Conservation (phyloP, 2,797 vertebrate genomes). For the Diceros bicornis region DNA sequence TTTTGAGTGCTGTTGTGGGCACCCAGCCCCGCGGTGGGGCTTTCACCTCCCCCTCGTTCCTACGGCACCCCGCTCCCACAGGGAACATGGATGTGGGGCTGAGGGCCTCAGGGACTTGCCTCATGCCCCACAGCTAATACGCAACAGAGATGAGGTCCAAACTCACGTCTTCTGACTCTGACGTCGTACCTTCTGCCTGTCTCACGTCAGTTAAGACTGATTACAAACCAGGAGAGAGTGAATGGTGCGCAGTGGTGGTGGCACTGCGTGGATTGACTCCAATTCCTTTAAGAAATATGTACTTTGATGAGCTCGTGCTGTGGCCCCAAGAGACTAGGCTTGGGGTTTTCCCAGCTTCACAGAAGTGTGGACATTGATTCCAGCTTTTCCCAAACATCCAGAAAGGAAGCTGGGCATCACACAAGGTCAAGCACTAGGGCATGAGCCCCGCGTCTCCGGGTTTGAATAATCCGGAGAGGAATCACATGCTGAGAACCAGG, state of each 20-base stretch:
- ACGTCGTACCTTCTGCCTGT: neutral
- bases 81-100: no score
- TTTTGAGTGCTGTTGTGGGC: neutral
- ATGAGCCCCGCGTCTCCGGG: neutral
- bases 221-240: neutral
- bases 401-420: conserved; percentile 31
- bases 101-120: neutral
- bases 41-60: neutral
- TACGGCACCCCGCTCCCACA: neutral
- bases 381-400: conserved; percentile 47
- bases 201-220: neutral
- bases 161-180: neutral
- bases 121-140: no score
- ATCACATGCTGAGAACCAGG: neutral
- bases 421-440: conserved; percentile 41
- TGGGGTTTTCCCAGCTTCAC: conserved; percentile 48
- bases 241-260: rapidly evolving
- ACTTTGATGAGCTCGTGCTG: neutral
- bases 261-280: neutral
- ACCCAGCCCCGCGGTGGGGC: no score
- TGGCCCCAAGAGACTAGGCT: neutral
- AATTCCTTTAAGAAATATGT: conserved; percentile 46
- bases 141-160: neutral
- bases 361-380: conserved; percentile 26
- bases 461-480: neutral